These are phyloP conservation scores for Drosophila bipectinata DNA, from an alignment of 1,140 invertebrate genomes.

Conservation along the genomic window DNA sequence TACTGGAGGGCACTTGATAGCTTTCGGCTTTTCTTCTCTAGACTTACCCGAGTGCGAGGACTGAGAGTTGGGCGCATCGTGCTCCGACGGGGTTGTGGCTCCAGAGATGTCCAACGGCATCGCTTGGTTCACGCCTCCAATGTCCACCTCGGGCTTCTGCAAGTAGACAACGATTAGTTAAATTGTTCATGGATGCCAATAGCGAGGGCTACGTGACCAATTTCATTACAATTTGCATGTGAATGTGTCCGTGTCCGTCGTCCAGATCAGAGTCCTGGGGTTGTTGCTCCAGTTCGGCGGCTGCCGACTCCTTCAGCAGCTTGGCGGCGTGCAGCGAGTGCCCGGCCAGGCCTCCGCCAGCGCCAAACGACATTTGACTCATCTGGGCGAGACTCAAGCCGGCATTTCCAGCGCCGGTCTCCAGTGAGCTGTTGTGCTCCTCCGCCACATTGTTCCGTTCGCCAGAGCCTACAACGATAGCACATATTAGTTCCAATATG, in stretches of 20 bases:
- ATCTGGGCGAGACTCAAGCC: conserved; percentile 80
- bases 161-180: conserved; percentile 44
- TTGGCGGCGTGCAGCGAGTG: conserved; percentile 79
- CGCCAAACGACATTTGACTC: conserved; percentile 80
- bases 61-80: conserved; percentile 83
- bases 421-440: conserved; percentile 82
- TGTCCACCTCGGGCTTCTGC: conserved; percentile 82
- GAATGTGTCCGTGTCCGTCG: conserved; percentile 75
- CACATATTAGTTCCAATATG: conserved; percentile 2
- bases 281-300: conserved; percentile 72
- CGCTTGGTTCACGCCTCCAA: conserved; percentile 79
- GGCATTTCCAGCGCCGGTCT: conserved; percentile 62
- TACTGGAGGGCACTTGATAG: conserved; percentile 9
- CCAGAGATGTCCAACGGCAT: conserved; percentile 83
- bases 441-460: conserved; percentile 85
- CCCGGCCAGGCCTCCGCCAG: conserved; percentile 52
- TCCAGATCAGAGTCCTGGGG: conserved; percentile 82
- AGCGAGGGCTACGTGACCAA: conserved; percentile 67
- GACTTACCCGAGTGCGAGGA: conserved; percentile 82
- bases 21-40: background rate
- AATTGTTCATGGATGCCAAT: conserved; percentile 4
- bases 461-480: conserved; percentile 84
- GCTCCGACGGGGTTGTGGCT: conserved; percentile 81
- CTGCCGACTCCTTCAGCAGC: conserved; percentile 75
- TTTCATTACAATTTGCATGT: conserved; percentile 84